These are phyloP conservation scores for Eretmochelys imbricata DNA, from an alignment of 2,113 vertebrate species.

Conservation along the genomic window DNA sequence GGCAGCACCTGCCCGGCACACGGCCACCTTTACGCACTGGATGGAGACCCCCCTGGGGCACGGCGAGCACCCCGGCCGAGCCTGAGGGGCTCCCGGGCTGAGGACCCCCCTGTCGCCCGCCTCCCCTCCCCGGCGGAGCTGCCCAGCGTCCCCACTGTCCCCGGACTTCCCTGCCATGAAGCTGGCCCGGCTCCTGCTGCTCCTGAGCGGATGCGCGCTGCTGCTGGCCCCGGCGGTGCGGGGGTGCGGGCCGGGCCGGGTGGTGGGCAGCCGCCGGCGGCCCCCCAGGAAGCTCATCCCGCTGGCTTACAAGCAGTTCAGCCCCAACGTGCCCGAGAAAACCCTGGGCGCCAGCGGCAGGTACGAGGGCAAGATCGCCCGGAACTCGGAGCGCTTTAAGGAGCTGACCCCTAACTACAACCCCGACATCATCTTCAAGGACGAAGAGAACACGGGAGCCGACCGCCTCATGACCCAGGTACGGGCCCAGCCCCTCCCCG, in stretches of 20 bases:
- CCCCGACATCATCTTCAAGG: slow-evolving; percentile 98
- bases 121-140: slow-evolving; percentile 72
- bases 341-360: slow-evolving; percentile 95
- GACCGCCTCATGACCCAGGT: slow-evolving; percentile 99
- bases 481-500: slow-evolving; percentile 55
- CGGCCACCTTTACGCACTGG: not conserved
- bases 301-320: slow-evolving; percentile 93
- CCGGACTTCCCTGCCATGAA: slow-evolving; percentile 85
- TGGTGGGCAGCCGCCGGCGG: slow-evolving; percentile 92
- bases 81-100: slow-evolving; percentile 68
- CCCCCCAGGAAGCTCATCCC: slow-evolving; percentile 93
- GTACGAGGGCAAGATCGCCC: slow-evolving; percentile 95
- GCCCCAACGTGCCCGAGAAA: slow-evolving; percentile 96
- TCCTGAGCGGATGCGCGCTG: slow-evolving; percentile 75
- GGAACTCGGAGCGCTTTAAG: slow-evolving; percentile 94
- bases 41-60: slow-evolving; percentile 79
- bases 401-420: slow-evolving; percentile 98
- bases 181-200: slow-evolving; percentile 86
- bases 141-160: slow-evolving; percentile 75
- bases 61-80: slow-evolving; percentile 74
- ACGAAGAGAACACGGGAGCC: slow-evolving; percentile 98
- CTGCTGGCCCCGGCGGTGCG: slow-evolving; percentile 88
- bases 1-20: slow-evolving; percentile 60
- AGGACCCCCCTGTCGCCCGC: slow-evolving; percentile 71
- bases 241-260: slow-evolving; percentile 95